phyloP scores from a whole-genome alignment of 1,140 invertebrate genomes.

The Papilio glaucus region DNA sequence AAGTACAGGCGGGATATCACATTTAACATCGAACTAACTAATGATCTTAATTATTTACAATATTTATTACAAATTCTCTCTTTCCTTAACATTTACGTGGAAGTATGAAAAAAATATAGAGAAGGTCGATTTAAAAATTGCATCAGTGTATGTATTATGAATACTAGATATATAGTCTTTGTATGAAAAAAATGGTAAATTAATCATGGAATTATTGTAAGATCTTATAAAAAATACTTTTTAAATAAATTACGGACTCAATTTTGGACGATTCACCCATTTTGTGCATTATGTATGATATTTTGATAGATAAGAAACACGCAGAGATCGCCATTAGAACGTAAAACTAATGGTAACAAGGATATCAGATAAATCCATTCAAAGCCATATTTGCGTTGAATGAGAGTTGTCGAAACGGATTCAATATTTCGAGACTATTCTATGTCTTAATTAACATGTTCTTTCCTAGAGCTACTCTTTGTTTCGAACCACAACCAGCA shows the following conservation, averaged over 20 bases:
- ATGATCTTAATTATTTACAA: slow-evolving; percentile 42
- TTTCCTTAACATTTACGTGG: slow-evolving; percentile 11
- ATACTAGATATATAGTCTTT: not conserved
- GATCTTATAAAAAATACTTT: not conserved
- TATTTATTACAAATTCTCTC: slow-evolving; percentile 43
- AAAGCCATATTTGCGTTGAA: too few relatives aligned
- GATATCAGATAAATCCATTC: too few relatives aligned
- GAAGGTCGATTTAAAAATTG: not conserved
- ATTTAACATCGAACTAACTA: slow-evolving; percentile 69
- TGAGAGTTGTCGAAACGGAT: too few relatives aligned
- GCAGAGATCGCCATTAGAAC: too few relatives aligned
- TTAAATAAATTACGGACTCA: not conserved
- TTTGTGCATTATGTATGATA: not conserved
- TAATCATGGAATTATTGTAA: too few relatives aligned
- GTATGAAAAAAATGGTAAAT: not conserved
- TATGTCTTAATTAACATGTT: too few relatives aligned
- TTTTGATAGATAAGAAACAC: not conserved
- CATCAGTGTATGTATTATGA: not conserved
- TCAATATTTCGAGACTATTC: too few relatives aligned
- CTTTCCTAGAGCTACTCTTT: too few relatives aligned
- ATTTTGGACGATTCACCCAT: not conserved
- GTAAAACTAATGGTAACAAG: too few relatives aligned
- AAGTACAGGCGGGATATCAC: slow-evolving; percentile 81
- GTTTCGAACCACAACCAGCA: too few relatives aligned
- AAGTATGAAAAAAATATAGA: not conserved